These are phyloP conservation scores for Acridotheres tristis DNA, from an alignment of 2,797 vertebrate genomes.

Conservation along the genomic window DNA sequence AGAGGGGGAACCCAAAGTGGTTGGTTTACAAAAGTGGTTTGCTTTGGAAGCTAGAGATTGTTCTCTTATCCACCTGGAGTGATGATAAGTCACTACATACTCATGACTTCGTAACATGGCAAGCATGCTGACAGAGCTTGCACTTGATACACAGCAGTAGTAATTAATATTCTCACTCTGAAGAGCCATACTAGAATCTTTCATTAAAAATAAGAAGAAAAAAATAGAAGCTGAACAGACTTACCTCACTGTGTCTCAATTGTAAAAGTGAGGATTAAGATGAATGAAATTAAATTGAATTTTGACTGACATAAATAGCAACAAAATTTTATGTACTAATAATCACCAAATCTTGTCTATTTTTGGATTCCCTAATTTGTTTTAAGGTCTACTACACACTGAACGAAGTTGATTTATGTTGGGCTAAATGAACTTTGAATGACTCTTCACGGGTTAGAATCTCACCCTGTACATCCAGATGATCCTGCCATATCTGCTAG, in stretches of 20 bases:
- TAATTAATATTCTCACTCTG: neutral
- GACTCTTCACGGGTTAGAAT: neutral
- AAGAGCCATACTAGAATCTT: neutral
- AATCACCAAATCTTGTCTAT: neutral
- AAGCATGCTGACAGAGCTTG: neutral
- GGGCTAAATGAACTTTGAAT: neutral
- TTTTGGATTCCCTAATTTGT: neutral
- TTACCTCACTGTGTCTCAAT: neutral
- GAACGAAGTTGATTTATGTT: neutral
- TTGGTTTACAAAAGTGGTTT: neutral
- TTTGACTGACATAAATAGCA: neutral
- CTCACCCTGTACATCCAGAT: neutral
- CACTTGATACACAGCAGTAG: neutral
- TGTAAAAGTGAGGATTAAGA: neutral
- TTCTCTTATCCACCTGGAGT: neutral
- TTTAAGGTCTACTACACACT: neutral
- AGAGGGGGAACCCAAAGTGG: rapidly evolving
- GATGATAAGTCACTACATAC: neutral
- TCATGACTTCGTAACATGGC: neutral
- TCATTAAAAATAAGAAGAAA: neutral
- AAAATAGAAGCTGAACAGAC: neutral
- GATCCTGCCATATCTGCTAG: neutral
- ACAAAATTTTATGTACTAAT: neutral
- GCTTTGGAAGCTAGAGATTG: neutral
- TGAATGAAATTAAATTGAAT: neutral